phyloP scores from a whole-genome alignment of 2,113 vertebrate genomes.

The Calyptommatus sinebrachiatus region DNA sequence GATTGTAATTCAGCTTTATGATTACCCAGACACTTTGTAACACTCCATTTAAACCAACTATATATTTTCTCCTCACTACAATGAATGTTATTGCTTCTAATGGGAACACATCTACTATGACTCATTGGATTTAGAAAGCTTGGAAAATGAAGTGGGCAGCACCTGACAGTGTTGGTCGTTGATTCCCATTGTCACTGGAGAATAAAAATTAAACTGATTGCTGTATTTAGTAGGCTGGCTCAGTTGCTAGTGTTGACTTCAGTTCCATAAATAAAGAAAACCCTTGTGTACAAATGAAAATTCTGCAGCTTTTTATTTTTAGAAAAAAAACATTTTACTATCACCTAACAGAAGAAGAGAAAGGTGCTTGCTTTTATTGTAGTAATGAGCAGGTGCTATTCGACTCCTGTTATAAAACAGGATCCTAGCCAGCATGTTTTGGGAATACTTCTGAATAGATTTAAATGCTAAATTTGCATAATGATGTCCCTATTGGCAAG shows the following conservation, averaged over 20 bases:
- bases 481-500: slow-evolving; percentile 18
- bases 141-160: slow-evolving; percentile 25
- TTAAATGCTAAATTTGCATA: slow-evolving; percentile 36
- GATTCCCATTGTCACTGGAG: slow-evolving; percentile 53
- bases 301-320: slow-evolving; percentile 49
- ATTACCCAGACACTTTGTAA: slow-evolving; percentile 2
- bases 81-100: slow-evolving; percentile 36
- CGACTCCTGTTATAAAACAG: slow-evolving; percentile 29
- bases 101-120: slow-evolving; percentile 46
- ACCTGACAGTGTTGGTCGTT: slow-evolving; percentile 38
- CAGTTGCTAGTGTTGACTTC: slow-evolving; percentile 39
- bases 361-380: slow-evolving; percentile 25
- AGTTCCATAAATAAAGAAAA: slow-evolving; percentile 43
- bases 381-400: slow-evolving; percentile 29
- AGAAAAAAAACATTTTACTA: slow-evolving; percentile 52
- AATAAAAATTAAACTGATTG: slow-evolving; percentile 55
- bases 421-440: slow-evolving; percentile 6
- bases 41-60: slow-evolving; percentile 2
- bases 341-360: slow-evolving; percentile 39
- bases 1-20: slow-evolving; percentile 26
- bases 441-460: slow-evolving; percentile 24
- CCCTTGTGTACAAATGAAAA: slow-evolving; percentile 48
- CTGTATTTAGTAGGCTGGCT: slow-evolving; percentile 33
- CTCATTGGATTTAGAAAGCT: slow-evolving; percentile 31
- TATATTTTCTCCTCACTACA: slow-evolving; percentile 42